Evolutionary conservation across 2,797 vertebrate species (phyloP).

Genomic region (Odontamblyopus lacepedii): DNA sequence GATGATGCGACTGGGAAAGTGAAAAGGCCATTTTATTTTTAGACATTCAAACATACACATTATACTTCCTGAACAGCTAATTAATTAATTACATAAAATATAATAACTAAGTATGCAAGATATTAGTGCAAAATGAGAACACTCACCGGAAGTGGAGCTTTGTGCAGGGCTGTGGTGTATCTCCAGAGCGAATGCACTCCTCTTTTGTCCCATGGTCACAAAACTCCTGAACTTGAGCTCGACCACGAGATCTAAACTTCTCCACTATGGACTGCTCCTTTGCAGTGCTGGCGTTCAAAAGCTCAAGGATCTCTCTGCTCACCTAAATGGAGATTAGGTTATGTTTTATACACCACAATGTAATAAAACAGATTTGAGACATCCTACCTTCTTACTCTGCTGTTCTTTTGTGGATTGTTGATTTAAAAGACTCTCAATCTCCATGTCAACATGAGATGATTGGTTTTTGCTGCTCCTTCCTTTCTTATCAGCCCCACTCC

Average conservation of each 20-base stretch:
- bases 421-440: slow-evolving; percentile 91
- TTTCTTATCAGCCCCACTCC: slow-evolving; percentile 83
- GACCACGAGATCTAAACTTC: slow-evolving; percentile 90
- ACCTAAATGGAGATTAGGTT: slow-evolving; percentile 70
- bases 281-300: slow-evolving; percentile 91
- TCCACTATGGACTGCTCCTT: slow-evolving; percentile 97
- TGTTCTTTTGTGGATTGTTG: slow-evolving; percentile 96
- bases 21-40: not conserved
- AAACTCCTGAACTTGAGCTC: slow-evolving; percentile 95
- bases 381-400: slow-evolving; percentile 90
- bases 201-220: slow-evolving; percentile 96
- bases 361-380: not conserved
- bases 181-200: slow-evolving; percentile 87
- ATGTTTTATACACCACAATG: not conserved
- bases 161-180: slow-evolving; percentile 86
- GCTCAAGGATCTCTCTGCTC: slow-evolving; percentile 93
- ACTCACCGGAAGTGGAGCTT: slow-evolving; percentile 91
- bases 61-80: no score
- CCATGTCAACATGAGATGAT: slow-evolving; percentile 89
- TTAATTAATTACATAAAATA: not conserved
- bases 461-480: slow-evolving; percentile 76
- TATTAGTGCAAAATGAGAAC: not conserved
- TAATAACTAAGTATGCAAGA: not conserved
- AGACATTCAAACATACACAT: not conserved
- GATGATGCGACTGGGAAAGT: slow-evolving; percentile 85